phyloP scores from a whole-genome alignment of 2,888 invertebrate species.

The Cosmopolites sordidus region DNA sequence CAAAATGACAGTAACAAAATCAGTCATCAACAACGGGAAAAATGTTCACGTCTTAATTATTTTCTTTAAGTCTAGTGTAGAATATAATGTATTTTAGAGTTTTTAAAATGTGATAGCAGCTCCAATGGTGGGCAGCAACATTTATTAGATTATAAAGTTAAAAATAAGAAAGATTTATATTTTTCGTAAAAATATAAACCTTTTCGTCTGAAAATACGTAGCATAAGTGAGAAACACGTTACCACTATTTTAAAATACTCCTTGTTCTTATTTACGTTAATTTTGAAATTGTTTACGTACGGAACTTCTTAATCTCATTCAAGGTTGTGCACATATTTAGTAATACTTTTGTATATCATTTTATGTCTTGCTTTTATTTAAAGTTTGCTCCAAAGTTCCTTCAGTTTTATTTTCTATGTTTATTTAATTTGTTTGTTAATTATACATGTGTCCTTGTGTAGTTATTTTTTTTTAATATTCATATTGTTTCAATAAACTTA shows the following conservation, averaged over 20 bases:
- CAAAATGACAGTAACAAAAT: neutral
- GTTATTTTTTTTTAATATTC: constrained; percentile 1
- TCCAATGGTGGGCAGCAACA: constrained; percentile 32
- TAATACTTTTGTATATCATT: constrained; percentile 36
- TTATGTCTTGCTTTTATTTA: constrained; percentile 30
- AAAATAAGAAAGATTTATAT: constrained; percentile 13
- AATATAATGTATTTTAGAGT: constrained; percentile 32
- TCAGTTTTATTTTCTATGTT: neutral
- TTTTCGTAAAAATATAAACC: constrained; percentile 14
- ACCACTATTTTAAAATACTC: constrained; percentile 40
- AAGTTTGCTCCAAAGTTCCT: constrained; percentile 15
- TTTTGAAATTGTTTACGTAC: constrained; percentile 6
- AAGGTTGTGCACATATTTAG: constrained; percentile 40
- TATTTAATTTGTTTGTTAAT: neutral
- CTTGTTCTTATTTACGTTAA: constrained; percentile 31
- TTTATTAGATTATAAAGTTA: constrained; percentile 34
- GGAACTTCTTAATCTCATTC: constrained; percentile 14
- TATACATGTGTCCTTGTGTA: constrained; percentile 7
- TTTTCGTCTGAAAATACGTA: constrained; percentile 25
- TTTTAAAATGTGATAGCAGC: constrained; percentile 43
- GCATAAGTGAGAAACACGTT: constrained; percentile 45
- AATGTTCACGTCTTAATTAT: neutral
- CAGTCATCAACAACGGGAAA: neutral
- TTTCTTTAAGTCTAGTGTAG: neutral
- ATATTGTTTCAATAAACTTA: no score